Evolutionary conservation across 1,140 invertebrate species (phyloP).

Genomic region (Magallana gigas): DNA sequence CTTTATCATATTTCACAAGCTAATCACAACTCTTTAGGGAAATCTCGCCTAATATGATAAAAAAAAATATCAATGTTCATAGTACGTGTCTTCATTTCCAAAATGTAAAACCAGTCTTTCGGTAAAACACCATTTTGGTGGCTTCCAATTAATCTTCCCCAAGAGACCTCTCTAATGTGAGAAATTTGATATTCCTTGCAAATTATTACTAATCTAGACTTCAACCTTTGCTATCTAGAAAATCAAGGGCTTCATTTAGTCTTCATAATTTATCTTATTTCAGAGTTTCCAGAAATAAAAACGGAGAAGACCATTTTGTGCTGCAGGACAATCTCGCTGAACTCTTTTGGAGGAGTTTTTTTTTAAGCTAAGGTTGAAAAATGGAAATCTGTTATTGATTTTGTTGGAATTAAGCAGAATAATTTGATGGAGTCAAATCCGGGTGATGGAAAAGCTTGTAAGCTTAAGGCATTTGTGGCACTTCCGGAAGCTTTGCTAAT

Average conservation of each 20-base stretch:
- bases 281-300: neutral
- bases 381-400: slow-evolving; percentile 36
- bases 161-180: neutral
- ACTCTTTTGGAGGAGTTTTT: neutral
- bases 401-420: slow-evolving; percentile 11
- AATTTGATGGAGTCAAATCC: slow-evolving; percentile 32
- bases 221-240: neutral
- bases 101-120: neutral
- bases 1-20: too few species aligned
- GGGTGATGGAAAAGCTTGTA: slow-evolving; percentile 27
- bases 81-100: neutral
- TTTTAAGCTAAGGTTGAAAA: neutral
- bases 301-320: neutral
- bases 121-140: slow-evolving; percentile 3
- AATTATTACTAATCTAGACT: neutral
- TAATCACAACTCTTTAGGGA: too few species aligned
- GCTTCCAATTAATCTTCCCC: neutral
- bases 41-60: too few species aligned
- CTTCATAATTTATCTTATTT: neutral
- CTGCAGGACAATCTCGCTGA: neutral
- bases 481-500: slow-evolving; percentile 33
- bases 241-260: neutral
- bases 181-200: slow-evolving; percentile 19
- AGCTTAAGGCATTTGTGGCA: slow-evolving; percentile 14
- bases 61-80: too few species aligned